A percentile compares a stretch with the other conserved stretches of the same genome.
Conservation (phyloP, 2,113 vertebrate species). For the Xerus inauris region DNA sequence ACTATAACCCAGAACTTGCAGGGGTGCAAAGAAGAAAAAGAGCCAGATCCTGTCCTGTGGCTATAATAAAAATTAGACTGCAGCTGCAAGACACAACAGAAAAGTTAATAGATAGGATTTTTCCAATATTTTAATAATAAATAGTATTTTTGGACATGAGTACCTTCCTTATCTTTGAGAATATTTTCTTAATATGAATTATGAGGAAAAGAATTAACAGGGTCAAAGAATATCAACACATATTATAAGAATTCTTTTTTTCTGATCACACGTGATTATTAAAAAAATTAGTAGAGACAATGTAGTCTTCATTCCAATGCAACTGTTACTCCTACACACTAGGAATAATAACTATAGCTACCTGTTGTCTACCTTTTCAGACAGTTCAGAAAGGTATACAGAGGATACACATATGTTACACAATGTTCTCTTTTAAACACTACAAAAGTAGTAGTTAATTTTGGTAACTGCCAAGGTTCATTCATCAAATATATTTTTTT, state of each 20-base stretch:
- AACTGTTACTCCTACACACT: background rate
- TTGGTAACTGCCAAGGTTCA: background rate
- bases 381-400: background rate
- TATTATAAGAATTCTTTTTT: background rate
- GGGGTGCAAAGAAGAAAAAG: background rate
- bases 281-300: background rate
- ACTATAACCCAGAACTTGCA: background rate
- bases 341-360: background rate
- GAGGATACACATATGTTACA: background rate
- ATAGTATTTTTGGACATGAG: background rate
- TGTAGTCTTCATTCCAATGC: background rate
- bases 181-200: conserved; percentile 34
- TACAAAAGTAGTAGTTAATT: background rate
- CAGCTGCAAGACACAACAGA: background rate
- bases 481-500: background rate
- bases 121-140: conserved; percentile 14
- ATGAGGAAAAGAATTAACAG: conserved; percentile 25
- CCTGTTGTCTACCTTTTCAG: background rate
- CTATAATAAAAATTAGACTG: background rate
- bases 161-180: conserved; percentile 20
- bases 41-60: background rate
- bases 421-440: background rate
- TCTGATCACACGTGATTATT: background rate
- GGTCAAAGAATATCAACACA: background rate
- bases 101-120: background rate